These are phyloP conservation scores for Pan troglodytes DNA, from an alignment of 2,113 vertebrate genomes.

Conservation along the genomic window NHGRI_mPanTro3-v2.1_pri NC_072411.2:61936001-61936500, in stretches of 20 bases:
- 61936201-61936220: neutral
- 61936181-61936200: neutral
- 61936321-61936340: neutral
- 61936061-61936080: neutral
- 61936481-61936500: neutral
- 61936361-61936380: neutral
- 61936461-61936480: neutral
- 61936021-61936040: neutral
- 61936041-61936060: neutral
- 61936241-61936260: neutral
- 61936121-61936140: neutral
- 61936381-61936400: neutral
- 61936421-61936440: neutral
- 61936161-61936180: neutral
- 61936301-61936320: neutral
- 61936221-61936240: neutral
- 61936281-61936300: neutral
- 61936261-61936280: neutral
- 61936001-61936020: neutral
- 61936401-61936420: neutral
- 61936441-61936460: conserved; percentile 20
- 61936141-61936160: neutral
- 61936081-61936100: conserved; percentile 19
- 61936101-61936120: conserved; percentile 7
- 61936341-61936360: neutral